Evolutionary conservation across 2,888 invertebrate genomes (phyloP).

Genomic region (Troides aeacus): DNA sequence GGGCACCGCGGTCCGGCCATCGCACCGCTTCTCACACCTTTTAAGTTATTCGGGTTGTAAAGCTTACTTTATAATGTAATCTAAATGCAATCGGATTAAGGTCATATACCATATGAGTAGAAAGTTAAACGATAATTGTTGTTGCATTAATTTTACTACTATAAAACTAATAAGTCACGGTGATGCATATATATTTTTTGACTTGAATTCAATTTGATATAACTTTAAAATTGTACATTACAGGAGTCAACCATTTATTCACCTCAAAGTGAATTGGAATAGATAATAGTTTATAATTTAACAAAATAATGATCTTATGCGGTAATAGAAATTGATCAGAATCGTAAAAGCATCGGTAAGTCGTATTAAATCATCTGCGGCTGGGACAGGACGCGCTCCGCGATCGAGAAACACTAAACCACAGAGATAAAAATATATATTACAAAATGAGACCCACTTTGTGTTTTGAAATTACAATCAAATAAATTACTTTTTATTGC

Average conservation of each 20-base stretch:
- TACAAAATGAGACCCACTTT: conserved; percentile 79
- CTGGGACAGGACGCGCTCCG: conserved; percentile 63
- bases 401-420: conserved; percentile 74
- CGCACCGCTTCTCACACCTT: conserved; percentile 60
- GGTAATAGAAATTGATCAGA: conserved; percentile 61
- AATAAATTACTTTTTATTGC: conserved; percentile 81
- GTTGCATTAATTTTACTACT: conserved; percentile 15
- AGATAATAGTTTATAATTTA: conserved; percentile 32
- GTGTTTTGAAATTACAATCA: conserved; percentile 80
- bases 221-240: neutral
- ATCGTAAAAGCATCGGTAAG: conserved; percentile 58
- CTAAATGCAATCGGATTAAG: conserved; percentile 26
- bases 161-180: neutral
- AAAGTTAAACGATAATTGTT: conserved; percentile 25
- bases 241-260: neutral
- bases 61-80: conserved; percentile 27
- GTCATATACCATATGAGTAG: conserved; percentile 17
- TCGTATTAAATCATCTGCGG: conserved; percentile 50
- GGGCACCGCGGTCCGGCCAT: conserved; percentile 4
- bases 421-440: conserved; percentile 78
- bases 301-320: conserved; percentile 51
- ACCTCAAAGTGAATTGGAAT: conserved; percentile 8
- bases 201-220: no score
- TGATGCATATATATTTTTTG: neutral
- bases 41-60: conserved; percentile 25